phyloP scores from a whole-genome alignment of 2,797 vertebrate genomes.

The Mus spretus region DNA sequence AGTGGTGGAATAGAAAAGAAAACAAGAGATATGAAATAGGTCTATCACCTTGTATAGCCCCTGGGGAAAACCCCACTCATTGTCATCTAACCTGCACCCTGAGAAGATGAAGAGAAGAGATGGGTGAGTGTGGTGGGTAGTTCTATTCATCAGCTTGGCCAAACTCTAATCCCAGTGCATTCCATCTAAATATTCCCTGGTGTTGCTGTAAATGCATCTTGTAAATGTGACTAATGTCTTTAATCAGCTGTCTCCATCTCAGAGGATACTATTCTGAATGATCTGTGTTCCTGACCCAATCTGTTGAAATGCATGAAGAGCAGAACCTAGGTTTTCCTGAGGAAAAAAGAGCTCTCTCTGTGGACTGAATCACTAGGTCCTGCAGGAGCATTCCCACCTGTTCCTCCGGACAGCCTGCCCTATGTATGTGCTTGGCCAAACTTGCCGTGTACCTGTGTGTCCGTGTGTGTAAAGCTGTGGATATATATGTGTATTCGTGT shows the following conservation, averaged over 20 bases:
- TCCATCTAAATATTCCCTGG: neutral
- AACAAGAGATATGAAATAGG: neutral
- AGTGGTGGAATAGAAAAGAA: neutral
- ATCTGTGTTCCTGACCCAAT: neutral
- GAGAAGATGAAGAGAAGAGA: neutral
- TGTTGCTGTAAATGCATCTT: slow-evolving; percentile 2
- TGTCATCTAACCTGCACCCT: neutral
- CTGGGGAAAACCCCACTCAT: neutral
- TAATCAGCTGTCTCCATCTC: neutral
- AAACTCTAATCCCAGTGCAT: neutral
- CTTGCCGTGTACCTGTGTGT: neutral
- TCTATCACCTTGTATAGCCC: rapidly evolving
- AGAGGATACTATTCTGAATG: neutral
- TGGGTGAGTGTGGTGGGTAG: neutral
- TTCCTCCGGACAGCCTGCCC: neutral
- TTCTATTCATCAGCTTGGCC: neutral
- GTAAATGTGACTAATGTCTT: slow-evolving; percentile 2
- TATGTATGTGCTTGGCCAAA: neutral
- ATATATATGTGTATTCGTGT: neutral
- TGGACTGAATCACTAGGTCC: neutral
- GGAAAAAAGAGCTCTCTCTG: neutral
- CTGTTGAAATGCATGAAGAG: neutral
- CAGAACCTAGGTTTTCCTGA: slow-evolving; percentile 32
- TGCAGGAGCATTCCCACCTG: neutral
- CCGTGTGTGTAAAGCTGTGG: neutral